These are phyloP conservation scores for Aptenodytes patagonicus DNA, from an alignment of 2,113 vertebrate genomes.

Conservation along the genomic window DNA sequence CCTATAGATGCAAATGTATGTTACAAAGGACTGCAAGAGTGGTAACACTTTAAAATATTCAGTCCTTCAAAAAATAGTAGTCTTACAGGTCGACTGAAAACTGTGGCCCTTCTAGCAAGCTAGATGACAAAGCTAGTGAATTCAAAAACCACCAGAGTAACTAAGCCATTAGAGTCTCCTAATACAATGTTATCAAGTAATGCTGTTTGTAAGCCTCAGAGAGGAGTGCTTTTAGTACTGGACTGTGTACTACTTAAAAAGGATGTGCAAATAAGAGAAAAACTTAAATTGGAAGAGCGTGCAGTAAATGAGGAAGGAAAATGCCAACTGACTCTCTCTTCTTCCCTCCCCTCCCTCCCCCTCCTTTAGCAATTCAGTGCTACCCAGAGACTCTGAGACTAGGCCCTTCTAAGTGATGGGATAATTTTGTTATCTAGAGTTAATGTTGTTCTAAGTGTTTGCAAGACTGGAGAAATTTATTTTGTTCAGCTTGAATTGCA, in stretches of 20 bases:
- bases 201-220: not conserved
- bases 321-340: not conserved
- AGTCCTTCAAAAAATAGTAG: not conserved
- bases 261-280: not conserved
- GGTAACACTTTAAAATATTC: not conserved
- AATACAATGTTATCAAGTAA: not conserved
- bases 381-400: not conserved
- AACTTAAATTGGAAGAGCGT: not conserved
- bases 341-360: not conserved
- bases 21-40: slow-evolving; percentile 9
- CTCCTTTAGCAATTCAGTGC: not conserved
- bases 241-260: not conserved
- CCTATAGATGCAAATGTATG: not conserved
- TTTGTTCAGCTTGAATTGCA: not conserved
- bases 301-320: not conserved
- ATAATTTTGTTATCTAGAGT: not conserved
- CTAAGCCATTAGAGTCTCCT: not conserved
- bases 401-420: not conserved
- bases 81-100: not conserved
- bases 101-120: not conserved
- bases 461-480: not conserved
- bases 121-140: not conserved
- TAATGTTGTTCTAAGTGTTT: not conserved
- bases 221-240: not conserved
- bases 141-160: not conserved